Conservation (phyloP, 2,888 invertebrate species). For the Heterodera filipjevi region DNA sequence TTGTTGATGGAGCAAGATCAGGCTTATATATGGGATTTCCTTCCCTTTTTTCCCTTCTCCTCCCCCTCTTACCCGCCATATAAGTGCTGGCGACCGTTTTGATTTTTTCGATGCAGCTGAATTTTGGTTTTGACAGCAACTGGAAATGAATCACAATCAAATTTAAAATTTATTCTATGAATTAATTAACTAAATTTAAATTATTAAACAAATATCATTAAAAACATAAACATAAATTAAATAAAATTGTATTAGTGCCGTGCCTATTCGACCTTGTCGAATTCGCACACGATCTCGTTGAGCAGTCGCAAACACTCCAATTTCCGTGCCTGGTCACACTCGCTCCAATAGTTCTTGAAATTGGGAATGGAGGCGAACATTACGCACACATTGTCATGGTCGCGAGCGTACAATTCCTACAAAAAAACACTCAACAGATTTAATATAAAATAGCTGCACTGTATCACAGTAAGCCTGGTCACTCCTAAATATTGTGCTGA, state of each 20-base stretch:
- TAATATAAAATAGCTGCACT: too few relatives aligned
- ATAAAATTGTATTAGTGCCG: not conserved
- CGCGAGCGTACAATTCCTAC: slow-evolving; percentile 89
- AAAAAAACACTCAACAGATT: slow-evolving; percentile 19
- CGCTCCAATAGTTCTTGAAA: slow-evolving; percentile 71
- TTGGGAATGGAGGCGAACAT: slow-evolving; percentile 99
- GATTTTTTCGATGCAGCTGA: slow-evolving; percentile 93
- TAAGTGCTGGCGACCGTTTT: slow-evolving; percentile 98
- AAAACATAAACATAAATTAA: not conserved
- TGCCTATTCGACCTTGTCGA: slow-evolving; percentile 79
- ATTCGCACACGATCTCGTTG: slow-evolving; percentile 97
- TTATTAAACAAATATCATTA: slow-evolving; percentile 37
- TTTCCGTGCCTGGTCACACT: slow-evolving; percentile 82
- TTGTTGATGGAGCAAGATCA: too few relatives aligned
- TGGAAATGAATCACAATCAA: slow-evolving; percentile 66
- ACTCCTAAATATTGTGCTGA: too few relatives aligned
- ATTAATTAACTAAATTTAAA: slow-evolving; percentile 9
- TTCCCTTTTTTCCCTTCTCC: not conserved
- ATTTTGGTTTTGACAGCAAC: slow-evolving; percentile 88
- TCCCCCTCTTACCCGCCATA: slow-evolving; percentile 76
- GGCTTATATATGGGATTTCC: too few relatives aligned
- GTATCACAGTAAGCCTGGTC: too few relatives aligned
- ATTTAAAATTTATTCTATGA: not conserved
- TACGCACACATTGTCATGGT: slow-evolving; percentile 88
- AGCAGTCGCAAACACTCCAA: slow-evolving; percentile 88